These are phyloP conservation scores for Meiosimyza platycephala DNA, from an alignment of 2,888 invertebrate genomes.

Conservation along the genomic window DNA sequence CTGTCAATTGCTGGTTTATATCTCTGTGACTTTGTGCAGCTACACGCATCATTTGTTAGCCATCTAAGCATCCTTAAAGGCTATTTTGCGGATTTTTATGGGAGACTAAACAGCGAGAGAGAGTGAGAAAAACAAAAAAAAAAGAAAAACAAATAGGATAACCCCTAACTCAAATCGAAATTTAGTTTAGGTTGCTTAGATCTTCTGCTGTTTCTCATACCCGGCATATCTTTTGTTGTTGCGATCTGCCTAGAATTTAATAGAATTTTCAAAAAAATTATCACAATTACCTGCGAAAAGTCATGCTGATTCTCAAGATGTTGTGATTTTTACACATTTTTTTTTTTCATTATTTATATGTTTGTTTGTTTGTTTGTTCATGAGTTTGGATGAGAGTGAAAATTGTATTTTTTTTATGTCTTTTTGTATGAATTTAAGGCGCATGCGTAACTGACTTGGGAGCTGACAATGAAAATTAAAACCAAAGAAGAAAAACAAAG, in stretches of 20 bases:
- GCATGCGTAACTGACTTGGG: conserved; percentile 31
- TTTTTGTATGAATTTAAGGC: conserved; percentile 10
- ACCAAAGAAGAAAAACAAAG: conserved; percentile 1
- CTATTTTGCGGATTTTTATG: conserved; percentile 47
- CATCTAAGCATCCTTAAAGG: conserved; percentile 48
- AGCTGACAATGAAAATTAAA: conserved; percentile 13
- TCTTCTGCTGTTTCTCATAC: conserved; percentile 3
- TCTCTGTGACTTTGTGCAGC: conserved; percentile 18
- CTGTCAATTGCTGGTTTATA: conserved; percentile 36
- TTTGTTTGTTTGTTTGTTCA: conserved; percentile 11
- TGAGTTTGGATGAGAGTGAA: background rate
- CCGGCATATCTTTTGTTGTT: background rate
- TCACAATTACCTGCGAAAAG: conserved; percentile 50
- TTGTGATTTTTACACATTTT: conserved; percentile 41
- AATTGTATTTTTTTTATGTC: background rate
- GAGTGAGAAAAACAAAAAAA: background rate
- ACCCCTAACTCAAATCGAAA: no score
- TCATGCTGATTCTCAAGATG: conserved; percentile 47
- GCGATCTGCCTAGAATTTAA: background rate
- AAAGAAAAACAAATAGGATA: background rate
- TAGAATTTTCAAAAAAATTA: conserved; percentile 13
- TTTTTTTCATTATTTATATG: conserved; percentile 6
- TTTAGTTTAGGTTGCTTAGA: background rate
- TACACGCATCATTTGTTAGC: conserved; percentile 45
- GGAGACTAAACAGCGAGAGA: conserved; percentile 15